Evolutionary conservation across 1,140 invertebrate genomes (phyloP).

Genomic region (Anastrepha obliqua): DNA sequence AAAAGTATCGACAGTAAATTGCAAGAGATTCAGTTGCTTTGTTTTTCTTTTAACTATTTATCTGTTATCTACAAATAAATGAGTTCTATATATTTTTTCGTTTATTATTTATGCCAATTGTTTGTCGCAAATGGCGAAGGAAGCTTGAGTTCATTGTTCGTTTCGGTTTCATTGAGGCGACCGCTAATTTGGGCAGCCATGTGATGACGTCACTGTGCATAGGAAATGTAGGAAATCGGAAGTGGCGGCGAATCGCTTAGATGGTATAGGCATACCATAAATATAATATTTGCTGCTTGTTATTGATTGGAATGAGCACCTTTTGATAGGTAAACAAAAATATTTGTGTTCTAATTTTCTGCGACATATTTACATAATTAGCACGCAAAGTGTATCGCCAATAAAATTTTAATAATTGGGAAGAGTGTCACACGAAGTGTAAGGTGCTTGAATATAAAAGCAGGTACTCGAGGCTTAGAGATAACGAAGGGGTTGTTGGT

Average conservation of each 20-base stretch:
- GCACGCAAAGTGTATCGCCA: too few relatives aligned
- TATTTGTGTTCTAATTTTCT: too few relatives aligned
- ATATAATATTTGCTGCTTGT: too few relatives aligned
- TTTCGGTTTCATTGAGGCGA: slow-evolving; percentile 25
- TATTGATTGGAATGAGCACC: too few relatives aligned
- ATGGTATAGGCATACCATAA: not conserved
- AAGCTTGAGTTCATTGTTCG: slow-evolving; percentile 35
- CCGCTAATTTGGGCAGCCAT: not conserved
- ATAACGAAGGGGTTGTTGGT: too few relatives aligned
- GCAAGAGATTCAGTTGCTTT: too few relatives aligned
- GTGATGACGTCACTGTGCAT: not conserved
- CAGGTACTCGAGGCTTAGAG: too few relatives aligned
- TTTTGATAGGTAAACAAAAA: too few relatives aligned
- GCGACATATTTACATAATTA: too few relatives aligned
- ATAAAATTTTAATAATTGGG: too few relatives aligned
- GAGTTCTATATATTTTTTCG: not conserved
- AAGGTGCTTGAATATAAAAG: too few relatives aligned
- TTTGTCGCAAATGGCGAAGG: not conserved
- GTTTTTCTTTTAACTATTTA: not conserved
- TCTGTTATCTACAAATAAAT: not conserved
- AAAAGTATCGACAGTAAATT: not conserved
- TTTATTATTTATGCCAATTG: not conserved
- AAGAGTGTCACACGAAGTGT: too few relatives aligned
- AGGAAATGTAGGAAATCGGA: not conserved
- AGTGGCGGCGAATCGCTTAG: not conserved